Evolutionary conservation across 2,797 vertebrate species (phyloP).

Genomic region (Scyliorhinus canicula): DNA sequence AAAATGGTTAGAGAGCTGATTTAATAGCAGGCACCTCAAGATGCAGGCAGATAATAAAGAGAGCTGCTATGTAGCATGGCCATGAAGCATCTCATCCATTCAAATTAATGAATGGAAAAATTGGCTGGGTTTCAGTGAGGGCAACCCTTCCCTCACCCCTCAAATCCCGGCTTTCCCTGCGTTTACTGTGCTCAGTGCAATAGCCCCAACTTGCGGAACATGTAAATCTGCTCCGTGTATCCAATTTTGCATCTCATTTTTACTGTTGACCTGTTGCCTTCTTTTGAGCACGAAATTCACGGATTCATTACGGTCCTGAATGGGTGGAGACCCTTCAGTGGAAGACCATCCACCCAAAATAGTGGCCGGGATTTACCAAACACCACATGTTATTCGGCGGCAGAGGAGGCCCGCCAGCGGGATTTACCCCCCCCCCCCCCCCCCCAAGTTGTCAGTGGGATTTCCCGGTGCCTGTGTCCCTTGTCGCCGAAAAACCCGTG

Average conservation of each 20-base stretch:
- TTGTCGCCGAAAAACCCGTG: too few relatives aligned
- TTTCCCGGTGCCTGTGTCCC: too few relatives aligned
- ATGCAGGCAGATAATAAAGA: neutral
- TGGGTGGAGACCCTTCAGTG: neutral
- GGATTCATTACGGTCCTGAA: too few relatives aligned
- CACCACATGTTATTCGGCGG: too few relatives aligned
- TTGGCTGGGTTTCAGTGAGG: too few relatives aligned
- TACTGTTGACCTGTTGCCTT: neutral
- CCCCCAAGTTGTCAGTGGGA: too few relatives aligned
- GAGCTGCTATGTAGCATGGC: neutral
- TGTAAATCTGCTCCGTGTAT: neutral
- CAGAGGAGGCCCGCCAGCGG: too few relatives aligned
- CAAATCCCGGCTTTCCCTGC: neutral
- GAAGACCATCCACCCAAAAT: neutral
- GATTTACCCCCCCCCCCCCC: too few relatives aligned
- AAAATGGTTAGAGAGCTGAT: neutral
- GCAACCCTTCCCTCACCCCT: too few relatives aligned
- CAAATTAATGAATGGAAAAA: neutral
- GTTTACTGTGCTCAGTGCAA: neutral
- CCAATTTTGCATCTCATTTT: neutral
- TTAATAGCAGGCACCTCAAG: neutral
- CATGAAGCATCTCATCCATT: neutral
- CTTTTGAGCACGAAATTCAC: neutral
- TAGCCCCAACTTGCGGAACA: neutral
- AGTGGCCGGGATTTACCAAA: neutral